Evolutionary conservation across 2,888 invertebrate genomes (phyloP), one percentile per base, ranked within the genome.

Genomic region (Eutolmus rufibarbis): DNA sequence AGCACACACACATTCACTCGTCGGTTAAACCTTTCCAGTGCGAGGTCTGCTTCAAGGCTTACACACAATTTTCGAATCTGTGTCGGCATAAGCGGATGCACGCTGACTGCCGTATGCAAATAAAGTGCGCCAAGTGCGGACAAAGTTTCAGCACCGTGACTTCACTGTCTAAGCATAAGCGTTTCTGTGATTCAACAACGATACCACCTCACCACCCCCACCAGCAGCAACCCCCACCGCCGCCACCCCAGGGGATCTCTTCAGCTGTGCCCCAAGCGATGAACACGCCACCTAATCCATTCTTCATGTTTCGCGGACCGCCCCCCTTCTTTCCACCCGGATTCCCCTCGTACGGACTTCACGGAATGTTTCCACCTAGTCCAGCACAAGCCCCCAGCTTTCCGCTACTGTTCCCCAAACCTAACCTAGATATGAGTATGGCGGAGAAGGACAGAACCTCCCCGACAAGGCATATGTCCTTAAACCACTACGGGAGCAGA

Each of bases 21-120:
- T 98, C 97, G 91, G 97, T 98, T 90, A 99, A 99, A 93, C 99
- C 99, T 4, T 99, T 99, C 94, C 96, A 96, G 94, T 98, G 98
- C 93, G 97, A 97, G 92, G 97, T 98, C 89, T 99, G 99, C 94
- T 96, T 96, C 92, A 99, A 99, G 95, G 96, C 98, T 12, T 99
- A 99, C 94, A 99, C 99, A 3, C 99, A 99, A 94, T 99, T 99
- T 93, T 99, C 99, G 57, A 99, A 99, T 93, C 94, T 99, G 91
- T 99, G 99, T 92, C 96, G 99, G n/a, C 99, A 99, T 94, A 98
- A 98, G 92, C 97, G 99, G 87, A 99, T 99, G 98, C 99, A 99
- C 94, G 96, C 97, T 86, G 97, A 97, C 91, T 99, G 99, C 92
- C 96, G 98, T 90, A 96, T 96, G 93, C 96, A 97, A 91, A 97